Percentiles rank a stretch among this genome's conserved stretches.
Evolutionary conservation across 1,140 invertebrate genomes (phyloP).

Genomic region (Paraescarpia echinospica): DNA sequence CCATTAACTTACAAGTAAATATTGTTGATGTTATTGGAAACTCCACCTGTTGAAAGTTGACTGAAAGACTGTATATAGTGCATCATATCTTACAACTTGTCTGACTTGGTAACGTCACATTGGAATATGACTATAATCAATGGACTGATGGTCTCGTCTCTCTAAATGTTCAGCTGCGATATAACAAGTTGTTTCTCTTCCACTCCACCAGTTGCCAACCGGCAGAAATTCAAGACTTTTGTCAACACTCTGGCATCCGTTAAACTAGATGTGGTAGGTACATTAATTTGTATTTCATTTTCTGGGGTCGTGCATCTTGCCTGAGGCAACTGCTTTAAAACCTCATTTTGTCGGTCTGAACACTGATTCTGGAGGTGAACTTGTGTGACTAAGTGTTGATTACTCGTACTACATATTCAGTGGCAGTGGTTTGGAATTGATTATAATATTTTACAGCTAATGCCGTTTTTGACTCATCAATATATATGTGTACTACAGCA

Average conservation of each 20-base stretch:
- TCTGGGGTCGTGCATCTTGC: slow-evolving; percentile 2
- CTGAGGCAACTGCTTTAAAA: neutral
- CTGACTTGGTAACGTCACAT: neutral
- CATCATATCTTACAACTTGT: neutral
- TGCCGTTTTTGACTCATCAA: neutral
- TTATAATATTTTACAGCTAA: neutral
- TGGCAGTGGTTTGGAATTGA: slow-evolving; percentile 1
- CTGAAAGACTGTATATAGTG: neutral
- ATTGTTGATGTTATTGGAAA: neutral
- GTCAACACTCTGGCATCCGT: slow-evolving; percentile 84
- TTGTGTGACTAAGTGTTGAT: slow-evolving; percentile 2
- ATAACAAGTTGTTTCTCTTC: neutral
- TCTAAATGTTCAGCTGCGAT: neutral
- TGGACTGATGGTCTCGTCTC: neutral
- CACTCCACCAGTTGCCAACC: slow-evolving; percentile 16
- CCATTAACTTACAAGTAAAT: neutral
- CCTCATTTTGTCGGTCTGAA: neutral
- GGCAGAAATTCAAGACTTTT: slow-evolving; percentile 83
- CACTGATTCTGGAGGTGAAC: neutral
- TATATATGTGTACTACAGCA: neutral
- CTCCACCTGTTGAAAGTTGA: neutral
- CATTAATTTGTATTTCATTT: neutral
- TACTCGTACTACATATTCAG: slow-evolving; percentile 3
- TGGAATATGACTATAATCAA: neutral
- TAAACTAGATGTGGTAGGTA: slow-evolving; percentile 60